A percentile compares a stretch with the other conserved stretches of the same genome.
These are phyloP conservation scores for Empis livida DNA, from an alignment of 2,888 invertebrate species.

Conservation along the genomic window DNA sequence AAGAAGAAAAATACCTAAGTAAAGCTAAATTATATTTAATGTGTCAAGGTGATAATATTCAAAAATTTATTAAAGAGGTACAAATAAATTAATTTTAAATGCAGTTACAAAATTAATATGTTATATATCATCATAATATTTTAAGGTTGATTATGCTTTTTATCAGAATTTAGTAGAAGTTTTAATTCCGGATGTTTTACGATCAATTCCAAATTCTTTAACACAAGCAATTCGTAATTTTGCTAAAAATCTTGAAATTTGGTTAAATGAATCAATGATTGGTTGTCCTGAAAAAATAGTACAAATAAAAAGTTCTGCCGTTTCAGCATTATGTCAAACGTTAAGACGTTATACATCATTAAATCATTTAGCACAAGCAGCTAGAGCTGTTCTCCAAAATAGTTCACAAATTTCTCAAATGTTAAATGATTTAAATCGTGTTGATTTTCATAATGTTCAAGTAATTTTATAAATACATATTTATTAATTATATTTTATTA, in stretches of 20 bases:
- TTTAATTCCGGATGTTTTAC: conserved; percentile 88
- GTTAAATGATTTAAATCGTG: conserved; percentile 90
- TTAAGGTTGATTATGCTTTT: conserved; percentile 71
- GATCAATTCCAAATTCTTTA: conserved; percentile 85
- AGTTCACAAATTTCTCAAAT: conserved; percentile 91
- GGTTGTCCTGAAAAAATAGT: conserved; percentile 73
- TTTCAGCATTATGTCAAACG: conserved; percentile 88
- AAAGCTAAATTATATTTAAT: conserved; percentile 41
- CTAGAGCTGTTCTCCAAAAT: conserved; percentile 90
- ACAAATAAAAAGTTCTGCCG: conserved; percentile 70
- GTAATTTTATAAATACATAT: conserved; percentile 34
- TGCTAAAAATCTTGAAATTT: conserved; percentile 83
- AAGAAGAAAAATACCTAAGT: conserved; percentile 64
- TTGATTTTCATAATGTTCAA: conserved; percentile 96
- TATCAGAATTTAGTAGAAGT: conserved; percentile 94
- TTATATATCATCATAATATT: neutral
- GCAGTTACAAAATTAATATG: neutral
- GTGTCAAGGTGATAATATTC: conserved; percentile 30
- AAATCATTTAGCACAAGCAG: conserved; percentile 81
- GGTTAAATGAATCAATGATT: conserved; percentile 72
- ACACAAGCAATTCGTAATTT: conserved; percentile 89
- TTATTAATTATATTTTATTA: neutral
- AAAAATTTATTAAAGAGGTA: conserved; percentile 31
- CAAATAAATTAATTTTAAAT: neutral
- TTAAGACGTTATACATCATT: conserved; percentile 90